Conservation (phyloP, 2,797 vertebrate species). For the Neosilurus mollespiculum region DNA sequence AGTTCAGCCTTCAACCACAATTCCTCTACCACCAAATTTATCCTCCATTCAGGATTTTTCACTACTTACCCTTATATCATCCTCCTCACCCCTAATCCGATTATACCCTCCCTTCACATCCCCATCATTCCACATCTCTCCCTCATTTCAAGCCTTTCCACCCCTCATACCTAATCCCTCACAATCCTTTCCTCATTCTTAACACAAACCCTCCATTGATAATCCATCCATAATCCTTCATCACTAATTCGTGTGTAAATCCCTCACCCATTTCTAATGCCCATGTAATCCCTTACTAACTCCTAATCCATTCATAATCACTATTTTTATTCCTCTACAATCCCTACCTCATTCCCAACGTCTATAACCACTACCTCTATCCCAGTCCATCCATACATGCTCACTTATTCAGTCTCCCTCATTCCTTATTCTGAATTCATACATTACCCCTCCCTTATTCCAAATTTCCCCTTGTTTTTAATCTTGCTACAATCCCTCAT, state of each 20-base stretch:
- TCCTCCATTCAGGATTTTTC: too few species aligned
- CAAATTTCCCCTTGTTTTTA: not conserved
- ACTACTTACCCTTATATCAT: not conserved
- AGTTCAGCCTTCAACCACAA: not conserved
- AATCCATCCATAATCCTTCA: not conserved
- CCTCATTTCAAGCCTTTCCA: not conserved
- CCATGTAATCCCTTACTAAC: not conserved
- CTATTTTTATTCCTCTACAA: not conserved
- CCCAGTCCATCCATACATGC: not conserved
- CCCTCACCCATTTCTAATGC: too few species aligned
- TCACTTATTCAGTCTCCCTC: not conserved
- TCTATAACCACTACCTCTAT: not conserved
- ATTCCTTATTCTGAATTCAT: not conserved
- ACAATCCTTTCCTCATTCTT: not conserved
- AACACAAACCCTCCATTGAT: not conserved
- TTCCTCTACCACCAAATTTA: not conserved
- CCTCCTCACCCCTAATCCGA: not conserved
- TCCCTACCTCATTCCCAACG: too few species aligned
- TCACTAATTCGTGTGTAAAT: too few species aligned
- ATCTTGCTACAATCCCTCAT: not conserved
- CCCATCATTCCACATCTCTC: not conserved
- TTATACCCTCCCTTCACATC: not conserved
- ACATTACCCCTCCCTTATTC: not conserved
- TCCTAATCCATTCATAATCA: not conserved
- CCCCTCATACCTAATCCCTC: not conserved